Evolutionary conservation across 53 echinoderm and acorn worm genomes (phyloP), one percentile per base, ranked within the genome.

Genomic region (Patiria pectinifera): DNA sequence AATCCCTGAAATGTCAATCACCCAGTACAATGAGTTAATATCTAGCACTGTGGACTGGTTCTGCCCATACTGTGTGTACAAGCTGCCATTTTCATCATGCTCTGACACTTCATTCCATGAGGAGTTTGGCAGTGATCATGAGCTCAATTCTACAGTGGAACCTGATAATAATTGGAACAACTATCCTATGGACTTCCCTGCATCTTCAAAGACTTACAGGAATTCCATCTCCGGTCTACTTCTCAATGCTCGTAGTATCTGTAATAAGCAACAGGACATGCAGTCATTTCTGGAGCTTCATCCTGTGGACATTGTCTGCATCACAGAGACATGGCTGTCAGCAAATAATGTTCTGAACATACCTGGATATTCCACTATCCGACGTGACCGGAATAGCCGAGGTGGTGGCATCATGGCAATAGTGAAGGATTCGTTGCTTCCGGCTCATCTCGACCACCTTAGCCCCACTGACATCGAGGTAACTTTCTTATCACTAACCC

Each of bases 321-420:
- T 35, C 35, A 85, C 85, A 11, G 85, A 85, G 46, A 85, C 71
- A 69, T 85, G 71, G 85, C 18, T 85, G 85, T 66, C 85, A 45
- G 6, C 85, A 35, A 21, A 85, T 85, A 69, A 85, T 60, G 24
- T 61, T 11, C 25, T 60, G 1, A 18, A 69, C 3, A 15, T 7
- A 6, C 69, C 85, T 66, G 85, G 70, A 18, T 85, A 85, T 69
- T 69, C 70, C 8, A 85, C 70, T 21, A 84, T 84, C 13, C 84
- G 84, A 4, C 84, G 66, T 63, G 84, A 84, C 69, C 66, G 84
- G 13, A 84, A 62, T 45, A 69, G 11, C 66, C 63, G 69, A 4
- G 84, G 84, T 69, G 84, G 84, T 66, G 84, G 84, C 19, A 69
- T 84, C 25, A 84, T 84, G 84, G 84, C 84, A 63, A 63, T 84